A percentile compares a stretch with the other conserved stretches of the same genome.
phyloP scores from a whole-genome alignment of 2,113 vertebrate species.

The Asarcornis scutulata region DNA sequence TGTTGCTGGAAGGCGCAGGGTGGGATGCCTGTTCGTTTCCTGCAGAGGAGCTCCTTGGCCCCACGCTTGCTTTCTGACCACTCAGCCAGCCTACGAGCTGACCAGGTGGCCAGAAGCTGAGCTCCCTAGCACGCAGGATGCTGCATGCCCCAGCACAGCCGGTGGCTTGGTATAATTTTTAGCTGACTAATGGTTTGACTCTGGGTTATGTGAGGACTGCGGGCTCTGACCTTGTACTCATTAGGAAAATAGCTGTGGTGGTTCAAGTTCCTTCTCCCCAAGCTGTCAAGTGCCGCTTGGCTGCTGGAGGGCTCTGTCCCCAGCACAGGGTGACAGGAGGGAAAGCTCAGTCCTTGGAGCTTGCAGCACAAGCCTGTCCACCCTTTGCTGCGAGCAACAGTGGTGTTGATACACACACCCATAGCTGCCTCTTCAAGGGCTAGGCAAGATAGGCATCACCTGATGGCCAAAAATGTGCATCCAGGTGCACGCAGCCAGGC shows the following conservation, averaged over 20 bases:
- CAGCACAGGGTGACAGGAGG: neutral
- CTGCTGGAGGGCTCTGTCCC: neutral
- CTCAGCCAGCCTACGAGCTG: neutral
- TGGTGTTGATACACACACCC: neutral
- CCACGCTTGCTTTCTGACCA: neutral
- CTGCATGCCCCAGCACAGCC: neutral
- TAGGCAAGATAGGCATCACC: neutral
- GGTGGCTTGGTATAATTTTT: neutral
- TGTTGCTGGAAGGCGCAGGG: neutral
- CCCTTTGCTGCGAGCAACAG: neutral
- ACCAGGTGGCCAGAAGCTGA: neutral
- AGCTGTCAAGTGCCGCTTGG: neutral
- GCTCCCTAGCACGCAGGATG: rapidly evolving
- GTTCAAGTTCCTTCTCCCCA: neutral
- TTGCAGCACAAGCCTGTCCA: neutral
- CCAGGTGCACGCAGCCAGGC: neutral
- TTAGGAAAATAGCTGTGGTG: constrained; percentile 11
- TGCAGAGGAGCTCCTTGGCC: neutral
- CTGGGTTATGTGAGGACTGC: neutral
- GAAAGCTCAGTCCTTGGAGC: neutral
- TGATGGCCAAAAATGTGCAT: neutral
- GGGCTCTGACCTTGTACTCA: neutral
- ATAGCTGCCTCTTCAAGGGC: neutral
- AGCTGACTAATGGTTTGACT: neutral
- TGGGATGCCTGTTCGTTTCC: neutral